Evolutionary conservation across 2,113 vertebrate species (phyloP).

Genomic region (Leiothrix lutea): DNA sequence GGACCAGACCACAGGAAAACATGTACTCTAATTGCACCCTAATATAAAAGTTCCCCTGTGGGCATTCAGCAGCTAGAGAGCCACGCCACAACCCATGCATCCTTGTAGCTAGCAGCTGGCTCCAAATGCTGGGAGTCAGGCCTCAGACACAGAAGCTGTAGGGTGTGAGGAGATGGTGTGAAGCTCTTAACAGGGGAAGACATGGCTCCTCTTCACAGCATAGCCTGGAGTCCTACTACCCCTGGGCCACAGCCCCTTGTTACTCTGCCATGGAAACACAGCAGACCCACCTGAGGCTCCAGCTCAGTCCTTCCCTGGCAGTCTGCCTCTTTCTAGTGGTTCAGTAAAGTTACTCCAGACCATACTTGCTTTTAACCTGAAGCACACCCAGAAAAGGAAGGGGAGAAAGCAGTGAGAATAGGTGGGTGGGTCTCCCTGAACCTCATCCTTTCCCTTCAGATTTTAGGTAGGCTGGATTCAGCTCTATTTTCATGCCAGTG

Average conservation of each 20-base stretch:
- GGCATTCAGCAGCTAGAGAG: not conserved
- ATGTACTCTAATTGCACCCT: fast-evolving
- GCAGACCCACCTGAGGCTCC: not conserved
- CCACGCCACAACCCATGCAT: not conserved
- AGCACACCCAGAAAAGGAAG: not conserved
- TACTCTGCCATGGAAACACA: not conserved
- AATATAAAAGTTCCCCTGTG: not conserved
- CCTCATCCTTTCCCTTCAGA: not conserved
- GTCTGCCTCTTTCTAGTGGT: not conserved
- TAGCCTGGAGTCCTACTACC: not conserved
- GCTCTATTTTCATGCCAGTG: not conserved
- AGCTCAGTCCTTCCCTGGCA: not conserved
- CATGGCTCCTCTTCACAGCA: fast-evolving
- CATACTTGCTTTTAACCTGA: not conserved
- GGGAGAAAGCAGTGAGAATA: not conserved
- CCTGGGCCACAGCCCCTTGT: not conserved
- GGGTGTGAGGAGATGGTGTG: fast-evolving
- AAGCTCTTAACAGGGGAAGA: not conserved
- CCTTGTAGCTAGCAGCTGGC: not conserved
- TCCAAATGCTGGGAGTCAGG: not conserved
- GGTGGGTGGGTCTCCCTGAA: not conserved
- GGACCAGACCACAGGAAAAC: not conserved
- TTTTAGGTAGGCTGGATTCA: not conserved
- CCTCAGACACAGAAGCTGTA: not conserved
- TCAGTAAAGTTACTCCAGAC: not conserved